phyloP scores from a whole-genome alignment of 2,113 vertebrate genomes.

The Myotis brandtii region DNA sequence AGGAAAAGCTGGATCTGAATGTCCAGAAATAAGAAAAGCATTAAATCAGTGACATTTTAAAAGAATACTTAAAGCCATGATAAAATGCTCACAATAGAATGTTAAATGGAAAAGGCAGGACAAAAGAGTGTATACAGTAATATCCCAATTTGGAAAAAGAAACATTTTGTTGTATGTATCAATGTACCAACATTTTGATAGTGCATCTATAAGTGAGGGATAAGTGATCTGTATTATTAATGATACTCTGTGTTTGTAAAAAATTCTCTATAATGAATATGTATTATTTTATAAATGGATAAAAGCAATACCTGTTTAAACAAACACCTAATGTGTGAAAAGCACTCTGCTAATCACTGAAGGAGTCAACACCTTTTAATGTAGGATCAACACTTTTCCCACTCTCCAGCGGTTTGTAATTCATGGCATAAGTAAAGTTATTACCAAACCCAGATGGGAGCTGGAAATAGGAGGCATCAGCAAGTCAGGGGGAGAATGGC shows the following conservation, averaged over 20 bases:
- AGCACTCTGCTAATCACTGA: conserved; percentile 39
- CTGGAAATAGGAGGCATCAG: not conserved
- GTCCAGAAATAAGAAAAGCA: conserved; percentile 25
- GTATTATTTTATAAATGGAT: conserved; percentile 4
- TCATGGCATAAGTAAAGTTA: not conserved
- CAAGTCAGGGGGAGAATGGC: not conserved
- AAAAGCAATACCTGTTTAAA: not conserved
- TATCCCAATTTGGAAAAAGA: not conserved
- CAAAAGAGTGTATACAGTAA: not conserved
- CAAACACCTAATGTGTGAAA: conserved; percentile 11
- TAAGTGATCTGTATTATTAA: not conserved
- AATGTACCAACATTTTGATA: not conserved
- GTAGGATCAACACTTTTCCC: conserved; percentile 18
- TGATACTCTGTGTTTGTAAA: not conserved
- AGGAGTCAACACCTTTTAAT: conserved; percentile 23
- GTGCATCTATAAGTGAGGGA: not conserved
- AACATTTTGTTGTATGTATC: not conserved
- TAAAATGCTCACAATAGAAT: conserved; percentile 21
- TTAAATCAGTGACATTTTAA: conserved; percentile 33
- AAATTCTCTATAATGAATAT: not conserved
- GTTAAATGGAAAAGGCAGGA: conserved; percentile 13
- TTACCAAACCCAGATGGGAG: not conserved
- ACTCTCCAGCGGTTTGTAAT: not conserved
- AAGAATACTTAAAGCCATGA: conserved; percentile 9
- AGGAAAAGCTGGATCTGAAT: conserved; percentile 14